Percentiles rank a stretch among this genome's conserved stretches.
Evolutionary conservation across 1,140 invertebrate species (phyloP).

Genomic region (Atta texana): DNA sequence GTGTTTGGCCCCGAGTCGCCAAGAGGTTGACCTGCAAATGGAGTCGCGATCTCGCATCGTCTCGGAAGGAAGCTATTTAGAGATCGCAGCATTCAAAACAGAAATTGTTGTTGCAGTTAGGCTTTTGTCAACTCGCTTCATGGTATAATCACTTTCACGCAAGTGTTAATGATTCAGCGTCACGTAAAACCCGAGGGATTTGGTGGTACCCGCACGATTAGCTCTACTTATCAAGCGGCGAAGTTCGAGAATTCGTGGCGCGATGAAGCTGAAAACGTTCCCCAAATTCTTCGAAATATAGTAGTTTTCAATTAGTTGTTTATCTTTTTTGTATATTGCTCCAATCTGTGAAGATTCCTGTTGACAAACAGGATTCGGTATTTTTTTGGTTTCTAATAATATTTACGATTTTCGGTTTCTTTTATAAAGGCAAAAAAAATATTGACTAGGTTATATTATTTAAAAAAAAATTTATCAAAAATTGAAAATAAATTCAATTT

Average conservation of each 20-base stretch:
- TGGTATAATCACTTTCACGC: slow-evolving; percentile 1
- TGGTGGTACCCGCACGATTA: slow-evolving; percentile 31
- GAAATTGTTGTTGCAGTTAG: background rate
- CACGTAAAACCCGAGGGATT: background rate
- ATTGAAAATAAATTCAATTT: background rate
- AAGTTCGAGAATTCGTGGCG: slow-evolving; percentile 16
- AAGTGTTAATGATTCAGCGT: slow-evolving; percentile 29
- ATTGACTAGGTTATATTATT: background rate
- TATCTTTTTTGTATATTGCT: background rate
- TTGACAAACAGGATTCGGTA: background rate
- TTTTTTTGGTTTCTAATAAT: background rate
- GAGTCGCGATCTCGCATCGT: background rate
- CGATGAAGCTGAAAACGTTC: background rate
- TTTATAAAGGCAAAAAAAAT: background rate
- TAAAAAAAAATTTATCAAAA: background rate
- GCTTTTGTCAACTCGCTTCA: slow-evolving; percentile 3
- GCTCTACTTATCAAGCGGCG: background rate
- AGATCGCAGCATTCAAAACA: background rate
- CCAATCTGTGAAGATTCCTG: background rate
- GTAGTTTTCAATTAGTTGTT: background rate
- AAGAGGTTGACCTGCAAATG: background rate
- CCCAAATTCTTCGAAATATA: background rate
- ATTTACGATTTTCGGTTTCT: background rate
- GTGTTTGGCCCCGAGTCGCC: background rate
- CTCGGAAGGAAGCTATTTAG: background rate